phyloP scores from a whole-genome alignment of 2,797 vertebrate genomes.

The Danio albolineatus region DNA sequence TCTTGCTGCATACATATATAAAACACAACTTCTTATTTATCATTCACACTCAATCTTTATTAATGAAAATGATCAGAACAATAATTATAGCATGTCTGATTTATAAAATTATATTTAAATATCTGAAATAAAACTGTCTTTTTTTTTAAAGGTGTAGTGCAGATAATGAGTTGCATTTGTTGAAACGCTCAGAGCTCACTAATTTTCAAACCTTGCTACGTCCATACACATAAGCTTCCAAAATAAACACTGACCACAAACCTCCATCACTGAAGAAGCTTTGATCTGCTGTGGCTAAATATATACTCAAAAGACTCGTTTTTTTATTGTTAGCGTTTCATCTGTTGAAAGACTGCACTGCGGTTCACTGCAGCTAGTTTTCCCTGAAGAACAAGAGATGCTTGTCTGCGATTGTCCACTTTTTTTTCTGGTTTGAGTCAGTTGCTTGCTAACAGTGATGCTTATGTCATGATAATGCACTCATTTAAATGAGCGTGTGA shows the following conservation, averaged over 20 bases:
- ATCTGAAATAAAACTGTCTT: too few species aligned
- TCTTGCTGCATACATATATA: too few species aligned
- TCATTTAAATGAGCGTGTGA: neutral
- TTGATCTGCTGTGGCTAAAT: neutral
- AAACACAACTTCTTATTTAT: too few species aligned
- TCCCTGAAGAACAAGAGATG: neutral
- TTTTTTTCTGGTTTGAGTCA: neutral
- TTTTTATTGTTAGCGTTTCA: neutral
- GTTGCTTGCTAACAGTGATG: neutral
- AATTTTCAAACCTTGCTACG: too few species aligned
- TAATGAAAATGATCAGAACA: too few species aligned
- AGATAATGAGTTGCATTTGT: too few species aligned
- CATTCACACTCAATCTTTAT: too few species aligned
- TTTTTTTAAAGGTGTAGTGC: too few species aligned
- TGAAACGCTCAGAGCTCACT: too few species aligned
- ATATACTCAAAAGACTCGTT: neutral
- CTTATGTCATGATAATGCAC: neutral
- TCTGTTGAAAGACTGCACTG: slow-evolving; percentile 3
- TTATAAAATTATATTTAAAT: too few species aligned
- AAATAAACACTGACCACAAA: neutral
- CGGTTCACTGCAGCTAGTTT: neutral
- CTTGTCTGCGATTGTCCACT: neutral
- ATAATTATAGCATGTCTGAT: too few species aligned
- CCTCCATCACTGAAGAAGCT: neutral
- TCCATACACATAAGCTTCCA: neutral